A percentile compares a stretch with the other conserved stretches of the same genome.
Evolutionary conservation across 2,797 vertebrate species (phyloP).

Genomic region (Thripadectes ignobilis): DNA sequence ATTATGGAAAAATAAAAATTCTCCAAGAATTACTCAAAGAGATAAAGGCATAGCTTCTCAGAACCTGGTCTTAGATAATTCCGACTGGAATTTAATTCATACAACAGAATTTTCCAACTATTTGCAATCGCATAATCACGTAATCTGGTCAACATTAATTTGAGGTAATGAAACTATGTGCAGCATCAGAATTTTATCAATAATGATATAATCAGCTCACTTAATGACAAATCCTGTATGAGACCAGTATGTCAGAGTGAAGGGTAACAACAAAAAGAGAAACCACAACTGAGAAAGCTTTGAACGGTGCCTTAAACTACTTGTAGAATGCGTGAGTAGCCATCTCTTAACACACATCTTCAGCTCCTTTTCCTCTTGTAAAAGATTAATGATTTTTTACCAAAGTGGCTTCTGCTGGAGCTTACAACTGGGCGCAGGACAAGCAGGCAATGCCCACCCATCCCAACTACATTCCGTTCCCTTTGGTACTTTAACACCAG

Average conservation of each 20-base stretch:
- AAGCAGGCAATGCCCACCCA: not conserved
- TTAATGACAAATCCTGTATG: not conserved
- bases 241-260: not conserved
- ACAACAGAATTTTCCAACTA: not conserved
- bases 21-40: not conserved
- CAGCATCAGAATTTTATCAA: not conserved
- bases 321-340: rapidly evolving
- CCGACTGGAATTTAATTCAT: not conserved
- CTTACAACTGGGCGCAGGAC: not conserved
- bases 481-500: not conserved
- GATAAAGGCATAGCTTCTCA: not conserved
- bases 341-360: not conserved
- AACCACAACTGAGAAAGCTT: not conserved
- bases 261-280: not conserved
- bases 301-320: not conserved
- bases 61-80: not conserved
- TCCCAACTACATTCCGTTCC: not conserved
- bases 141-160: not conserved
- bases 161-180: not conserved
- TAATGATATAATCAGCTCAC: not conserved
- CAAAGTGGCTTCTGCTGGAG: not conserved
- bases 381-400: not conserved
- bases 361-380: not conserved
- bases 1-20: not conserved
- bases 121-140: not conserved